Percentiles rank a stretch among this genome's conserved stretches.
These are phyloP conservation scores for Maniola jurtina DNA, from an alignment of 1,140 invertebrate genomes.

Conservation along the genomic window DNA sequence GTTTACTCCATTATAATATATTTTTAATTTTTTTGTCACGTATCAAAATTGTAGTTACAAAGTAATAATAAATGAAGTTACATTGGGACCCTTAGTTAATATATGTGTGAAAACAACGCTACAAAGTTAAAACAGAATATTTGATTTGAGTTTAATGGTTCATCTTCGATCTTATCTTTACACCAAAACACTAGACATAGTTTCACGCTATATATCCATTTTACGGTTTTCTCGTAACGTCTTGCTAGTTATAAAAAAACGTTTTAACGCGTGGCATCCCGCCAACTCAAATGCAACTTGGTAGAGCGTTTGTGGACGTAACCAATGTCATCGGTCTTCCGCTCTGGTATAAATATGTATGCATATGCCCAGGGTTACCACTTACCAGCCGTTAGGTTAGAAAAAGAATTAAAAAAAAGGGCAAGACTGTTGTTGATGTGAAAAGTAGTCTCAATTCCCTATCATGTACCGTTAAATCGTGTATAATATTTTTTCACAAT, in stretches of 20 bases:
- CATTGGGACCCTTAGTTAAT: too few relatives aligned
- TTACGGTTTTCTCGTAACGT: slow-evolving; percentile 5
- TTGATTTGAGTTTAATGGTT: too few relatives aligned
- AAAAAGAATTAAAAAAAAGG: too few relatives aligned
- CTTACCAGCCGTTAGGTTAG: not conserved
- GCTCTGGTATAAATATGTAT: slow-evolving; percentile 28
- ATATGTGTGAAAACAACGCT: too few relatives aligned
- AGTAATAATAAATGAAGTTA: too few relatives aligned
- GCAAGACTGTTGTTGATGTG: not conserved
- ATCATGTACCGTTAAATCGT: too few relatives aligned
- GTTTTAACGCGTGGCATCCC: slow-evolving; percentile 25
- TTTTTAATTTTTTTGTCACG: too few relatives aligned
- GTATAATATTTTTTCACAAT: too few relatives aligned
- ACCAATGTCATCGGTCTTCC: slow-evolving; percentile 34
- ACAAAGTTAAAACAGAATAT: too few relatives aligned
- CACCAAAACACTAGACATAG: not conserved
- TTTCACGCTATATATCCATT: not conserved
- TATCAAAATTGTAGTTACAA: too few relatives aligned
- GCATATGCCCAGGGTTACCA: slow-evolving; percentile 16
- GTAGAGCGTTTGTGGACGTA: slow-evolving; percentile 23
- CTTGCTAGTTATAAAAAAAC: slow-evolving; percentile 10
- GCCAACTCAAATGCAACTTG: slow-evolving; percentile 26
- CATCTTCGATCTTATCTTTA: too few relatives aligned
- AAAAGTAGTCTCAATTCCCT: not conserved
- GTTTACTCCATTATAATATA: too few relatives aligned